Conservation (phyloP, 1,140 invertebrate species). For the Proctacanthus coquilletti region DNA sequence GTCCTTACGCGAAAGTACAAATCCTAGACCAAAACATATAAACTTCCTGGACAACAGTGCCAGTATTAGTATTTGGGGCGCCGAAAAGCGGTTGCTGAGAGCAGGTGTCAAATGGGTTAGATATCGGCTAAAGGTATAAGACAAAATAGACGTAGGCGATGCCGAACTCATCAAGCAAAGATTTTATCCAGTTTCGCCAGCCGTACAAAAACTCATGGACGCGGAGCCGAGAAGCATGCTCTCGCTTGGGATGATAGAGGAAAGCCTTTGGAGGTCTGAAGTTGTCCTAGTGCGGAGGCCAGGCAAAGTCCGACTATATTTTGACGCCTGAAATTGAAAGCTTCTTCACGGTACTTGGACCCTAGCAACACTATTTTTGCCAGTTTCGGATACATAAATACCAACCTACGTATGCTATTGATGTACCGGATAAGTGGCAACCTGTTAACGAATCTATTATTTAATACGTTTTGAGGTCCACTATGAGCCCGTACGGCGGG, state of each 20-base stretch:
- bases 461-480: no score
- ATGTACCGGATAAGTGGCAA: no score
- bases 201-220: slow-evolving; percentile 9
- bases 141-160: not conserved
- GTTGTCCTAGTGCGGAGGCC: slow-evolving; percentile 15
- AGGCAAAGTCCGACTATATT: slow-evolving; percentile 12
- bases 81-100: not conserved
- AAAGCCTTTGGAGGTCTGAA: slow-evolving; percentile 12
- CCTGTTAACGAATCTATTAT: no score
- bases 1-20: not conserved
- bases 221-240: slow-evolving; percentile 13
- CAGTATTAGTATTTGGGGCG: not conserved
- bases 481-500: no score
- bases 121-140: not conserved
- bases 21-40: not conserved
- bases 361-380: slow-evolving; percentile 11
- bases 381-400: slow-evolving; percentile 13
- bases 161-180: slow-evolving; percentile 12
- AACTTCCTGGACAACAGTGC: no score
- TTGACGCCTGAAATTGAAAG: no score
- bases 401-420: no score
- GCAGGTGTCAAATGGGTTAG: not conserved
- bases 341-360: slow-evolving; percentile 13
- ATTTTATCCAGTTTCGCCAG: slow-evolving; percentile 11
- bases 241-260: slow-evolving; percentile 9